phyloP scores from a whole-genome alignment of 2,888 invertebrate genomes.

The Heteromyza rotundicornis region DNA sequence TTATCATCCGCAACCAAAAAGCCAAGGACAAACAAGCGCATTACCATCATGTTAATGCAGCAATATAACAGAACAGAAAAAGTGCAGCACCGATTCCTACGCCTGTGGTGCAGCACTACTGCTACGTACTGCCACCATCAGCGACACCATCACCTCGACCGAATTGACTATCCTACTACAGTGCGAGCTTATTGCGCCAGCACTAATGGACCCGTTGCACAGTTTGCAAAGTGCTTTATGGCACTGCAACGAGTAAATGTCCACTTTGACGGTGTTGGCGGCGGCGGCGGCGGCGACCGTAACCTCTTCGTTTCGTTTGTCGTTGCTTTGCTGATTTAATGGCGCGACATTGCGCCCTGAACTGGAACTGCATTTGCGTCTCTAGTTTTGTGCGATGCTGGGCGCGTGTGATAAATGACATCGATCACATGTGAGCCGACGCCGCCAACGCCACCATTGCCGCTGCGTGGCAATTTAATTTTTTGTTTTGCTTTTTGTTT shows the following conservation, averaged over 20 bases:
- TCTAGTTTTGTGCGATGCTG: no score
- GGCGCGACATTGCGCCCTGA: no score
- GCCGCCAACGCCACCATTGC: neutral
- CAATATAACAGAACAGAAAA: neutral
- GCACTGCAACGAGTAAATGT: neutral
- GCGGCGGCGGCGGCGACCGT: neutral
- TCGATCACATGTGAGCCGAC: conserved; percentile 22
- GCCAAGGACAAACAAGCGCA: neutral
- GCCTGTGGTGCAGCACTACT: neutral
- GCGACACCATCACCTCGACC: neutral
- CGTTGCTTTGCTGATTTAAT: no score
- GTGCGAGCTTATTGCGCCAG: neutral
- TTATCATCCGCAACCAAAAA: conserved; percentile 11
- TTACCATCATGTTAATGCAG: neutral
- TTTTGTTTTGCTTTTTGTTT: conserved; percentile 1
- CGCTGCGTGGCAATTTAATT: neutral
- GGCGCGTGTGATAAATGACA: conserved; percentile 27
- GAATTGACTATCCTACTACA: no score
- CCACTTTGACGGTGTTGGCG: conserved; percentile 10
- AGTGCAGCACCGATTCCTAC: neutral
- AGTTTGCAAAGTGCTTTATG: conserved; percentile 1
- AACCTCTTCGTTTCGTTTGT: neutral
- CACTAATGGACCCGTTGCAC: neutral
- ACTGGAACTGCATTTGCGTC: neutral
- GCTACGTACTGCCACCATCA: neutral